These are phyloP conservation scores for Caenorhabditis japonica DNA, from an alignment of 2,888 invertebrate genomes.

Conservation along the genomic window DNA sequence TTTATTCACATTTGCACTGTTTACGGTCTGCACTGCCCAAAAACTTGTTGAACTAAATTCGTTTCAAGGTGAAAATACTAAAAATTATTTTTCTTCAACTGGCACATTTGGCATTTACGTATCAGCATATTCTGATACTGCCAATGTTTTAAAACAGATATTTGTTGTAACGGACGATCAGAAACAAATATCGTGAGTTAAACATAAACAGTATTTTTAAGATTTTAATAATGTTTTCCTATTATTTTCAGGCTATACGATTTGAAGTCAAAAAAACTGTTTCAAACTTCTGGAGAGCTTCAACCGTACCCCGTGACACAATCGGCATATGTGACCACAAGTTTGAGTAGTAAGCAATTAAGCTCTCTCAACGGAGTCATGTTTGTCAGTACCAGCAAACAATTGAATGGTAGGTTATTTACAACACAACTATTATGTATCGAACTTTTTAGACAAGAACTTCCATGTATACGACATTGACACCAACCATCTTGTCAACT, in stretches of 20 bases:
- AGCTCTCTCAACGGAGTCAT: background rate
- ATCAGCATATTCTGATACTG: constrained; percentile 1
- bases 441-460: too few relatives aligned
- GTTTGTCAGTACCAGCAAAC: background rate
- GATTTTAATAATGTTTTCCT: background rate
- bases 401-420: constrained; percentile 1
- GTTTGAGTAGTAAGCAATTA: background rate
- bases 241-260: constrained; percentile 17
- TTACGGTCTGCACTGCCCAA: background rate
- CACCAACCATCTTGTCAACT: too few relatives aligned
- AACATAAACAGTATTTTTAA: background rate
- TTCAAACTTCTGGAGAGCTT: constrained; percentile 1
- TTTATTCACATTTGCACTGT: background rate
- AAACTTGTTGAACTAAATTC: constrained; percentile 12
- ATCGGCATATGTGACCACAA: background rate
- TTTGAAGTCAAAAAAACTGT: background rate
- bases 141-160: background rate
- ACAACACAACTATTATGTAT: too few relatives aligned
- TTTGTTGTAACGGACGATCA: constrained; percentile 2
- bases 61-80: constrained; percentile 9
- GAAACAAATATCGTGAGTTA: constrained; percentile 6
- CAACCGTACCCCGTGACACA: constrained; percentile 1
- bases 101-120: constrained; percentile 18
- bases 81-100: background rate
- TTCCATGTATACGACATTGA: too few relatives aligned